phyloP scores from a whole-genome alignment of 2,113 vertebrate species.

The Apteryx mantelli region DNA sequence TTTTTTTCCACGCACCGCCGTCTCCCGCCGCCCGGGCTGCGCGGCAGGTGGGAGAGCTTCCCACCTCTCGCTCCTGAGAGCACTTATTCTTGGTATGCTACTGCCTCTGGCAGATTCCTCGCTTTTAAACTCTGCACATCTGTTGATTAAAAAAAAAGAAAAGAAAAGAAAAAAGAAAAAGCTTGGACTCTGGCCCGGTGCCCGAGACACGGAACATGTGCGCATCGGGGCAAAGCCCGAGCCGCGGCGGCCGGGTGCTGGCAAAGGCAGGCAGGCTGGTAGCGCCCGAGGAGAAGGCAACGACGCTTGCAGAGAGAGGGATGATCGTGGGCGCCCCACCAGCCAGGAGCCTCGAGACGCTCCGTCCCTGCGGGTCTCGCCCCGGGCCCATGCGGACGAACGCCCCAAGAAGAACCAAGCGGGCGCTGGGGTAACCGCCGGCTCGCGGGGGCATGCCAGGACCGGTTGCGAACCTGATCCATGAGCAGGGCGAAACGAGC shows the following conservation, averaged over 20 bases:
- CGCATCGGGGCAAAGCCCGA: background rate
- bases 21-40: background rate
- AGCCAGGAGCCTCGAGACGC: background rate
- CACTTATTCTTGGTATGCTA: background rate
- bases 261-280: background rate
- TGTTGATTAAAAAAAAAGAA: background rate
- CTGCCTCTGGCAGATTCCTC: conserved; percentile 60
- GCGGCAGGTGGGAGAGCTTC: background rate
- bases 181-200: background rate
- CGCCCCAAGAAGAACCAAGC: background rate
- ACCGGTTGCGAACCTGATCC: background rate
- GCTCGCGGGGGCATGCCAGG: background rate
- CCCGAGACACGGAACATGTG: conserved; percentile 7
- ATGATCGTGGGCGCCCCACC: background rate
- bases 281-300: background rate
- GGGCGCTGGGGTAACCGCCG: background rate
- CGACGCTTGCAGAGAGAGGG: rapidly evolving
- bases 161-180: background rate
- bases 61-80: background rate
- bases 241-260: background rate
- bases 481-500: background rate
- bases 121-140: conserved; percentile 37
- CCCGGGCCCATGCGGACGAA: rapidly evolving
- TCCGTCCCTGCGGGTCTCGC: background rate
- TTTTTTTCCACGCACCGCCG: rapidly evolving